These are phyloP conservation scores for Conopomorpha cramerella DNA, from an alignment of 1,140 invertebrate species.

Conservation along the genomic window DNA sequence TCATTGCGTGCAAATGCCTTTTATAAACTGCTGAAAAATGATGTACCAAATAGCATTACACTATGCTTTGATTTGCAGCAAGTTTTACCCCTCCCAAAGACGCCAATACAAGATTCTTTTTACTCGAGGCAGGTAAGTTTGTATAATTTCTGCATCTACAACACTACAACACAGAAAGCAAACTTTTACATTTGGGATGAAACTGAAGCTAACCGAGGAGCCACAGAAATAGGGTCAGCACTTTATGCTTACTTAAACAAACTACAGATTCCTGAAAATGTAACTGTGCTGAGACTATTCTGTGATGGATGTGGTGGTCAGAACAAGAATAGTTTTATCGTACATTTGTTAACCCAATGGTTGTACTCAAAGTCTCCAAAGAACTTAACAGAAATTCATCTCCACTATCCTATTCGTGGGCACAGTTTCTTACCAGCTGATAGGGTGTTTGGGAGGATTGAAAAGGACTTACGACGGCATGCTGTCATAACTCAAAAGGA, in stretches of 20 bases:
- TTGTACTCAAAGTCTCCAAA: background rate
- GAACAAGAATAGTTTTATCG: conserved; percentile 1
- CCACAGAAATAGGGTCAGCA: background rate
- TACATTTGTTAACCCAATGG: conserved; percentile 1
- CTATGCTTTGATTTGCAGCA: conserved; percentile 18
- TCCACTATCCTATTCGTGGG: background rate
- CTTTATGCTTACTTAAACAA: background rate
- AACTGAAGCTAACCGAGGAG: conserved; percentile 1
- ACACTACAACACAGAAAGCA: background rate
- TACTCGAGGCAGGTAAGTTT: background rate
- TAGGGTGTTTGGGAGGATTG: conserved; percentile 1
- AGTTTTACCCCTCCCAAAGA: conserved; percentile 12
- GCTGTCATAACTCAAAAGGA: no score
- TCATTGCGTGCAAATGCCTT: no score
- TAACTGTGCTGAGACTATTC: conserved; percentile 1
- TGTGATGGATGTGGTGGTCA: conserved; percentile 3
- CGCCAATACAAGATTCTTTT: conserved; percentile 9
- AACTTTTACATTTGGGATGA: conserved; percentile 1
- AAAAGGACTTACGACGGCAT: conserved; percentile 1
- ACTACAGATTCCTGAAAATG: background rate
- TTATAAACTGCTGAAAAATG: no score
- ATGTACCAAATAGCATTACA: background rate
- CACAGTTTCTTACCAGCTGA: conserved; percentile 2
- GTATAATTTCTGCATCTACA: no score
- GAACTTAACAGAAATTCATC: background rate